Base-by-base conservation (phyloP, 2,113 vertebrate species). In the Scomber japonicus region DNA sequence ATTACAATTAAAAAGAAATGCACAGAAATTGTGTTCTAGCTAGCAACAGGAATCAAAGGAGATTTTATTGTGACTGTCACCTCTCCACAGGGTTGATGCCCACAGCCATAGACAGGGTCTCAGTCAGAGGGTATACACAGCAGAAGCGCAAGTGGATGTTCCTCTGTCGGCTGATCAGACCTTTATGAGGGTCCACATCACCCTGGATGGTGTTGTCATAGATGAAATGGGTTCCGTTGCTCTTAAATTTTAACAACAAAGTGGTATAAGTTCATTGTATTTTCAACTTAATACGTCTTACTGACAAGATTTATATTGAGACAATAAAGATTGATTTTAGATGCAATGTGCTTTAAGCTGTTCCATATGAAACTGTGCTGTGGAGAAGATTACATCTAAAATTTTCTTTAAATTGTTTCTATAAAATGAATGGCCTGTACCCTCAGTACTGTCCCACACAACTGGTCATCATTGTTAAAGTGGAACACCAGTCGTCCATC, bases 361-460 rank as follows among this genome's bases (percentile, higher is more conserved):
- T 9, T 40, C 35, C 35, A 40, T 40, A 40, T 40, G 35, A 40
- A 40, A 8, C 9, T 40, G 24, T 27, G 24, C 24, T 27, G 24
- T 2, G 3, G 24, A 44, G 10, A 69, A 27, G 24, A 27, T 27
- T 40, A 40, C 7, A 40, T 40, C 7, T 40, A 40, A 40, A 40
- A 40, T 9, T 9, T 40, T 40, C 9, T 9, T 9, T 7, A 40
- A 7, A 9, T 7, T 40, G 35, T 9, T 2, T 40, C 9, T 9
- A 9, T 40, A 9, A 9, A 40, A 7, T 7, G 2, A 9, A 40
- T 40, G 11, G 24, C 35, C 1, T 44, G 13, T 87, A 94, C 93
- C 91, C 8, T 80, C 19, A 94, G 71, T 14, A 24, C 21, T 19
- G 94, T 94, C 12, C 93, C 94, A 73, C 94, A 95, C 15, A 81